Evolutionary conservation across 2,113 vertebrate genomes (phyloP).

Genomic region (Oncorhynchus clarkii): DNA sequence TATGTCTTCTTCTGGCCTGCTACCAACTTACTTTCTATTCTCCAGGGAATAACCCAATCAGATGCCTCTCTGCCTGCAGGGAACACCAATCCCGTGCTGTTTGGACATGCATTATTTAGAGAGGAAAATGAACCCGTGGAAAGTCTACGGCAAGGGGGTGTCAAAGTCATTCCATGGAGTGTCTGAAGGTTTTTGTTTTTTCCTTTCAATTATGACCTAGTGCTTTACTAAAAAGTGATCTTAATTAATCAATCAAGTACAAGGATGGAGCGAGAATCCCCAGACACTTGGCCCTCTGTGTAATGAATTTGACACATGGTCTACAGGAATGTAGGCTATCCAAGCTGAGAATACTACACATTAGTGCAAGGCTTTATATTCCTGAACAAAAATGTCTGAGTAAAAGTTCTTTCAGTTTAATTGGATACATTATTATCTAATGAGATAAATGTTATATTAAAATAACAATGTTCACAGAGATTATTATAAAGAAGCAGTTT

Average conservation of each 20-base stretch:
- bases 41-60: background rate
- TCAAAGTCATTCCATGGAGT: too few relatives aligned
- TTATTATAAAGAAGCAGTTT: background rate
- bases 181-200: too few relatives aligned
- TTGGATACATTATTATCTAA: too few relatives aligned
- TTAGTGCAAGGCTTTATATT: too few relatives aligned
- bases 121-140: background rate
- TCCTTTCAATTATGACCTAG: too few relatives aligned
- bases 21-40: background rate
- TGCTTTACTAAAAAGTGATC: too few relatives aligned
- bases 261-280: too few relatives aligned
- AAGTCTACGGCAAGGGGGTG: background rate
- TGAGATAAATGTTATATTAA: too few relatives aligned
- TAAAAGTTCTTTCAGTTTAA: background rate
- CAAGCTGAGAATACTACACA: background rate
- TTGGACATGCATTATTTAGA: slow-evolving; percentile 2
- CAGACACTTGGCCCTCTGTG: too few relatives aligned
- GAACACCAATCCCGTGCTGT: slow-evolving; percentile 10
- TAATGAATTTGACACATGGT: too few relatives aligned
- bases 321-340: too few relatives aligned
- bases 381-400: background rate
- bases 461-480: background rate
- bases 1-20: slow-evolving; percentile 15
- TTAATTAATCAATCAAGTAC: too few relatives aligned
- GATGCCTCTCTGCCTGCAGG: slow-evolving; percentile 17